Evolutionary conservation across 30 jellyfish, hydroid and myxozoan species (phyloP).

Genomic region (Aurelia coerulea): DNA sequence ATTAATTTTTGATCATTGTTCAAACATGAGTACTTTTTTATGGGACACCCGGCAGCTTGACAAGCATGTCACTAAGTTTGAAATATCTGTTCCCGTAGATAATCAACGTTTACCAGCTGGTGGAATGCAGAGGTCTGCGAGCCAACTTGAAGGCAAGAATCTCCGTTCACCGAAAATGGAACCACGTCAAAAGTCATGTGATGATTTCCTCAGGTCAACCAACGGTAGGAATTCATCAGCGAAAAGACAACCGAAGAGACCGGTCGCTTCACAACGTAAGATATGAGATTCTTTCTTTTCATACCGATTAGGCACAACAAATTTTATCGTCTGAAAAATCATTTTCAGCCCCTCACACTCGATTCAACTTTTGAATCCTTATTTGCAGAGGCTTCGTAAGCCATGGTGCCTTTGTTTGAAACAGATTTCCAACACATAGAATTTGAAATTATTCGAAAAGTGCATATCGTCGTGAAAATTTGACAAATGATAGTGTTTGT

Average conservation of each 20-base stretch:
- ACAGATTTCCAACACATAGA: too few relatives aligned
- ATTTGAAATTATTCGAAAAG: too few relatives aligned
- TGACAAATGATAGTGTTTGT: too few relatives aligned
- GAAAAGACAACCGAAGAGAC: conserved; percentile 70
- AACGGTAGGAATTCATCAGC: conserved; percentile 55
- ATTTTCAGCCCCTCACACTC: too few relatives aligned
- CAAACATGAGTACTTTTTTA: too few relatives aligned
- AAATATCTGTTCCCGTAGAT: not conserved
- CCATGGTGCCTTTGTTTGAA: too few relatives aligned
- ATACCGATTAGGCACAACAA: not conserved
- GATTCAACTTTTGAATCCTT: too few relatives aligned
- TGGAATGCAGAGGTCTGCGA: conserved; percentile 93
- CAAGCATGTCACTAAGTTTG: too few relatives aligned
- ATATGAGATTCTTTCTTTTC: not conserved
- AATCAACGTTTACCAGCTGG: conserved; percentile 48
- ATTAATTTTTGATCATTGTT: too few relatives aligned
- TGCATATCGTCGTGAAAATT: too few relatives aligned
- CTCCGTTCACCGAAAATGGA: conserved; percentile 84
- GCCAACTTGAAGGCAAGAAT: conserved; percentile 85
- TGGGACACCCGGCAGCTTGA: too few relatives aligned
- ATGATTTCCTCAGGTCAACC: conserved; percentile 65
- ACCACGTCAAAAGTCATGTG: conserved; percentile 98
- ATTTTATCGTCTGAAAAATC: not conserved
- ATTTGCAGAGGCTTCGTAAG: too few relatives aligned
- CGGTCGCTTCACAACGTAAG: conserved; percentile 96